phyloP scores from a whole-genome alignment of 2,888 invertebrate species.

The Coronaproctus castanopsis region DNA sequence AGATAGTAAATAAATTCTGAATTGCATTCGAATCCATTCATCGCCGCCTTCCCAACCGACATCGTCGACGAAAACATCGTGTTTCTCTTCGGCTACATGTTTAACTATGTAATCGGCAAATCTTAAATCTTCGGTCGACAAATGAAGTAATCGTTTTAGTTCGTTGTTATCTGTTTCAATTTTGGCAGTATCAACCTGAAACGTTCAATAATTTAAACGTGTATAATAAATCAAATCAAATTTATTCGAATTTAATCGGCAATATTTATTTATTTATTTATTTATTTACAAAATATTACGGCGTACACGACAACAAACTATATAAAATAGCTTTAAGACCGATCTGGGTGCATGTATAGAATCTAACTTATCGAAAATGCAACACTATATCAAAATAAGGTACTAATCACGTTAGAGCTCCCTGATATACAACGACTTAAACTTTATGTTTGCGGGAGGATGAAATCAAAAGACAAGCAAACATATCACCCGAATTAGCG shows the following conservation, averaged over 20 bases:
- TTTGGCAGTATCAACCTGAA: slow-evolving; percentile 52
- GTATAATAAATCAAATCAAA: background rate
- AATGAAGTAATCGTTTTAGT: slow-evolving; percentile 56
- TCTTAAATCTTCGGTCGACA: slow-evolving; percentile 82
- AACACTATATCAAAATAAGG: too few relatives aligned
- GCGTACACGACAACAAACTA: too few relatives aligned
- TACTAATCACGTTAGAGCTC: too few relatives aligned
- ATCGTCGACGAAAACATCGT: slow-evolving; percentile 49
- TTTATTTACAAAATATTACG: too few relatives aligned
- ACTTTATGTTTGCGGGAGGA: too few relatives aligned
- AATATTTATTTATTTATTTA: background rate
- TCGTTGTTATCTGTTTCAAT: slow-evolving; percentile 61
- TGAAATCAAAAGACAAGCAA: too few relatives aligned
- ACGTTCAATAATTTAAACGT: too few relatives aligned
- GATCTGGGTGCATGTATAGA: too few relatives aligned
- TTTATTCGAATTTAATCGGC: background rate
- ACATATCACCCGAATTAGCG: too few relatives aligned
- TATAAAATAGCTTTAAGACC: too few relatives aligned
- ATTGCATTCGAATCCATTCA: slow-evolving; percentile 89
- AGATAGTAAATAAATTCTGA: slow-evolving; percentile 64
- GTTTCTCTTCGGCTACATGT: slow-evolving; percentile 40
- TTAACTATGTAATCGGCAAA: slow-evolving; percentile 85
- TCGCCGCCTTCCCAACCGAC: slow-evolving; percentile 84
- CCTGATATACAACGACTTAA: too few relatives aligned
- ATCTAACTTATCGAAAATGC: too few relatives aligned